phyloP scores from a whole-genome alignment of 64 coral and sea anemone species.

The Montipora foliosa region DNA sequence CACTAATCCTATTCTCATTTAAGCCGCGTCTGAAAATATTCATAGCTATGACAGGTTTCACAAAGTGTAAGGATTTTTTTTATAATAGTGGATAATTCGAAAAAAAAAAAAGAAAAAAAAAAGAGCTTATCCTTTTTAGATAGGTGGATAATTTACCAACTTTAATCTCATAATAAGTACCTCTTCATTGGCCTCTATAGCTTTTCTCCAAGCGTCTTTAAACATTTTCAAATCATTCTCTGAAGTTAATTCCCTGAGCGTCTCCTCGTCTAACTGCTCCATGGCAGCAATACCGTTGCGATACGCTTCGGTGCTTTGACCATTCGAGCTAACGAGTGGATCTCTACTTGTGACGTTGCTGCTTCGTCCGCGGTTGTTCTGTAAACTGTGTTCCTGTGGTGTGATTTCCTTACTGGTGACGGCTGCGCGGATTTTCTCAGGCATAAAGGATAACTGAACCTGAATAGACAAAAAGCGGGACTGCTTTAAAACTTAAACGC shows the following conservation, averaged over 20 bases:
- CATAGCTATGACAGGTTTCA: too few relatives aligned
- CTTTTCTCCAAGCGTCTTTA: slow-evolving; percentile 90
- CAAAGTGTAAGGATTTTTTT: too few relatives aligned
- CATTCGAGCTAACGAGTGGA: background rate
- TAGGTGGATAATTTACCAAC: too few relatives aligned
- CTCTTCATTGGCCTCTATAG: slow-evolving; percentile 89
- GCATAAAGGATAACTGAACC: slow-evolving; percentile 81
- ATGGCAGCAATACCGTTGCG: background rate
- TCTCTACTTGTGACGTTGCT: background rate
- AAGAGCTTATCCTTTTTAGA: too few relatives aligned
- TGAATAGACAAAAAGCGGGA: background rate
- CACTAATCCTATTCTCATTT: too few relatives aligned
- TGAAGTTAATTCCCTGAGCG: slow-evolving; percentile 74
- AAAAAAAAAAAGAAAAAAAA: too few relatives aligned
- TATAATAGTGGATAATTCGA: too few relatives aligned
- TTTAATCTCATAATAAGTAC: background rate
- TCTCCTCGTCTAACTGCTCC: slow-evolving; percentile 83
- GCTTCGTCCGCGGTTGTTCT: background rate
- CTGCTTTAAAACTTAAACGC: background rate
- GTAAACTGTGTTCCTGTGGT: slow-evolving; percentile 51
- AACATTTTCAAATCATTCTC: slow-evolving; percentile 92
- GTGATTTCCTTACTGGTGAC: slow-evolving; percentile 77
- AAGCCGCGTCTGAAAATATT: too few relatives aligned
- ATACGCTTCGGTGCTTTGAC: background rate
- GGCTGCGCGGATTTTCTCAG: slow-evolving; percentile 81